phyloP scores from a whole-genome alignment of 1,140 invertebrate species.

The Temnothorax longispinosus region DNA sequence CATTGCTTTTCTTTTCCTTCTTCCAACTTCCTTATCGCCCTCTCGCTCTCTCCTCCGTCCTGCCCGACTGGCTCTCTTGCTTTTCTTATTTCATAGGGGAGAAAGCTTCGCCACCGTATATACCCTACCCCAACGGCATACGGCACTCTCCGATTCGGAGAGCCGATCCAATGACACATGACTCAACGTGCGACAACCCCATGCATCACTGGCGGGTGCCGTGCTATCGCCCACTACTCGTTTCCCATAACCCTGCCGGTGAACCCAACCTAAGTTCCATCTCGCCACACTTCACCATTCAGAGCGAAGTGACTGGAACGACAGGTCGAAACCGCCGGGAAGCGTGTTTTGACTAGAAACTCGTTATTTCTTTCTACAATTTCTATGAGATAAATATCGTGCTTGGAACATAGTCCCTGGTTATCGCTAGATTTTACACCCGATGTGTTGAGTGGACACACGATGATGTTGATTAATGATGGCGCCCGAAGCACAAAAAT shows the following conservation, averaged over 20 bases:
- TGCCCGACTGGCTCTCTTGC: slow-evolving; percentile 32
- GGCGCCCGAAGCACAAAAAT: background rate
- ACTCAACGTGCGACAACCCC: slow-evolving; percentile 81
- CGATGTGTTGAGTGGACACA: background rate
- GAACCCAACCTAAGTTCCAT: slow-evolving; percentile 38
- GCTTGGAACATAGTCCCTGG: background rate
- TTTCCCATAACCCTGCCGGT: slow-evolving; percentile 46
- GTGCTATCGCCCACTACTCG: slow-evolving; percentile 38
- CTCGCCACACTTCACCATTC: slow-evolving; percentile 9
- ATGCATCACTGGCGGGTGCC: slow-evolving; percentile 72
- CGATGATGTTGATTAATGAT: background rate
- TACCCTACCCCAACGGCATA: slow-evolving; percentile 70
- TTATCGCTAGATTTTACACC: background rate
- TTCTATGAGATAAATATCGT: background rate
- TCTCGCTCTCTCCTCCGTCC: slow-evolving; percentile 56
- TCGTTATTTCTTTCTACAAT: background rate
- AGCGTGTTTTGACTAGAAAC: background rate
- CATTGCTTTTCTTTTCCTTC: slow-evolving; percentile 66
- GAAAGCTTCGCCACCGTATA: slow-evolving; percentile 53
- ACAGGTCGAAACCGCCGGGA: background rate
- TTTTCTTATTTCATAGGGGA: slow-evolving; percentile 59
- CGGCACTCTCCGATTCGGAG: slow-evolving; percentile 77
- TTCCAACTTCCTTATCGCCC: slow-evolving; percentile 60
- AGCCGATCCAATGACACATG: slow-evolving; percentile 82
- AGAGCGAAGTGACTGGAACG: slow-evolving; percentile 4